Percentiles rank a stretch among this genome's conserved stretches.
Evolutionary conservation across 2,888 invertebrate species (phyloP).

Genomic region (Polymixis flavicincta): DNA sequence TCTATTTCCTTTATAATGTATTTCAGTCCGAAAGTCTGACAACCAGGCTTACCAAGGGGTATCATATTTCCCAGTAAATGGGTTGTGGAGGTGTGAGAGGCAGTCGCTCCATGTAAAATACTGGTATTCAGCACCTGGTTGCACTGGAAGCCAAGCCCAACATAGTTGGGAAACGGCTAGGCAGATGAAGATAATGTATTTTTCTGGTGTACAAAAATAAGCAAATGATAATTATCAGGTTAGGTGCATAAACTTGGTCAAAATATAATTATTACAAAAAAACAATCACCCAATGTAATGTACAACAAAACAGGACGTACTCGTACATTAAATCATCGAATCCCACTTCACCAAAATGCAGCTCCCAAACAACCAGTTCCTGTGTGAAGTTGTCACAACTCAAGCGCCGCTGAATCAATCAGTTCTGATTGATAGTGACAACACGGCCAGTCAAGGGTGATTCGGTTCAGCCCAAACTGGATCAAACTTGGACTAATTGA

Average conservation of each 20-base stretch:
- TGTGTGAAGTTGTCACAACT: neutral
- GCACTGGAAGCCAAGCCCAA: no score
- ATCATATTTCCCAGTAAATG: no score
- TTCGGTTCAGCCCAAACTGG: slow-evolving; percentile 20
- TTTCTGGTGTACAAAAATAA: no score
- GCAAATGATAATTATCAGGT: no score
- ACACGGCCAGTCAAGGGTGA: slow-evolving; percentile 32
- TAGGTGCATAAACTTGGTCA: neutral
- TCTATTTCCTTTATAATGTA: no score
- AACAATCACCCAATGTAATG: neutral
- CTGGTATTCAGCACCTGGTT: no score
- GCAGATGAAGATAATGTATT: no score
- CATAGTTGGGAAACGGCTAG: no score
- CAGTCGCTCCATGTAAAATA: no score
- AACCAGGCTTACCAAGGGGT: no score
- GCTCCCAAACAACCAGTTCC: neutral
- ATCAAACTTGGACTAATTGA: slow-evolving; percentile 46
- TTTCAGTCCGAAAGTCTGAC: no score
- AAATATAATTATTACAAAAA: neutral
- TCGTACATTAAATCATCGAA: neutral
- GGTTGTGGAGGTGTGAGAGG: no score
- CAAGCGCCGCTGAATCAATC: slow-evolving; percentile 39
- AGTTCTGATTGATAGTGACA: slow-evolving; percentile 50
- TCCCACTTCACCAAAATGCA: slow-evolving; percentile 9
- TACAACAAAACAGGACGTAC: neutral